Evolutionary conservation across 2,797 vertebrate genomes (phyloP).

Genomic region (Aphelocoma californica): DNA sequence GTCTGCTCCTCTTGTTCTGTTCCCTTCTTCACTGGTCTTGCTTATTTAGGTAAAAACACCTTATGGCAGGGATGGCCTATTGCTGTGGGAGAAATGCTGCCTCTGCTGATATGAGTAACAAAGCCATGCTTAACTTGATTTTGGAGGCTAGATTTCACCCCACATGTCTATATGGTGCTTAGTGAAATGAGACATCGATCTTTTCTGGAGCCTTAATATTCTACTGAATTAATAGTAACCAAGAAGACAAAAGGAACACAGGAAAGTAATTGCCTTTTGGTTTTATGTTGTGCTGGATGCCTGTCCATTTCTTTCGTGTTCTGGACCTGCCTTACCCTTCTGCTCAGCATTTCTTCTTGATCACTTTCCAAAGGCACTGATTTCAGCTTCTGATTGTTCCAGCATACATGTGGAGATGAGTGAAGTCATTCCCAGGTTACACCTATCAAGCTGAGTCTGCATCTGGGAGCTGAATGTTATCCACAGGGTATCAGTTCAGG

Average conservation of each 20-base stretch:
- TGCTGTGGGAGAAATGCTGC: not conserved
- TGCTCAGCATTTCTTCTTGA: slow-evolving; percentile 1
- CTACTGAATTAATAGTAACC: not conserved
- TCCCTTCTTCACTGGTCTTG: not conserved
- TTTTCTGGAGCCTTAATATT: not conserved
- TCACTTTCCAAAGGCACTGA: not conserved
- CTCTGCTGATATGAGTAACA: not conserved
- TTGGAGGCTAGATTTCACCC: not conserved
- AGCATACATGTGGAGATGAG: not conserved
- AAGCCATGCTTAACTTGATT: not conserved
- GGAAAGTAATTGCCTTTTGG: not conserved
- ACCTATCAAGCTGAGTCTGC: not conserved
- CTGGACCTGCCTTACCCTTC: not conserved
- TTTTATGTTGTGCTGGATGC: not conserved
- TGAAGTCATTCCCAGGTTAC: not conserved
- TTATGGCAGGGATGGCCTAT: not conserved
- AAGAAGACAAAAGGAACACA: not conserved
- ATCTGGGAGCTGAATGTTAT: not conserved
- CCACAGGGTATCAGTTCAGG: not conserved
- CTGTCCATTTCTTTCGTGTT: not conserved
- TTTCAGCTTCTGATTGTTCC: not conserved
- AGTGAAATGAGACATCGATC: not conserved
- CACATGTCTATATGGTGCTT: not conserved
- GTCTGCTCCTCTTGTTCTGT: not conserved
- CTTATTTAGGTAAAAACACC: not conserved